These are phyloP conservation scores for Nymphalis c-album DNA, from an alignment of 2,888 invertebrate genomes.

Conservation along the genomic window DNA sequence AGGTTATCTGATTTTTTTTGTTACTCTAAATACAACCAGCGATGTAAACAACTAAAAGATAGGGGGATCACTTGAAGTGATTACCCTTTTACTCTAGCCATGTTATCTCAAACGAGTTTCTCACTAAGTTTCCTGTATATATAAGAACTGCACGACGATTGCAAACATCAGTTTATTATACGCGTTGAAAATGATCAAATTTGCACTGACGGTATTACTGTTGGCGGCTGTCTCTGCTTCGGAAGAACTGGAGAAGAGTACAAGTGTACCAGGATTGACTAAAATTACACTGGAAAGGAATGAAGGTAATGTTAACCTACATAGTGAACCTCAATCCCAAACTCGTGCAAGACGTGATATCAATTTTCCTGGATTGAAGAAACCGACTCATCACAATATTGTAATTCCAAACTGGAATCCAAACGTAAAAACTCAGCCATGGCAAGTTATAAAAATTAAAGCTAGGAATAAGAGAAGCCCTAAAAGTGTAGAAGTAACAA, in stretches of 20 bases:
- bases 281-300: background rate
- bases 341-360: constrained; percentile 18
- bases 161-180: constrained; percentile 2
- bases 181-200: constrained; percentile 15
- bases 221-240: constrained; percentile 10
- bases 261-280: background rate
- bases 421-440: constrained; percentile 48
- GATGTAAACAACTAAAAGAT: constrained; percentile 20
- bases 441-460: constrained; percentile 47
- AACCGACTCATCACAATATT: constrained; percentile 49
- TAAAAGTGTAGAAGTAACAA: constrained; percentile 15
- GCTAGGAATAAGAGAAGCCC: constrained; percentile 36
- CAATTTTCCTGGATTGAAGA: constrained; percentile 38
- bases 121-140: constrained; percentile 8
- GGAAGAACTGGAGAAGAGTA: background rate
- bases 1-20: constrained; percentile 25
- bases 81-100: constrained; percentile 26
- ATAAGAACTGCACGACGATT: constrained; percentile 17
- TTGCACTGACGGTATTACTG: constrained; percentile 2
- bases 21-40: background rate
- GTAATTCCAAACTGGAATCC: constrained; percentile 57
- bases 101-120: constrained; percentile 7
- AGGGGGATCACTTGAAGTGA: constrained; percentile 26
- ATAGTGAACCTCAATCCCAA: background rate
- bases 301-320: background rate